Conservation (phyloP, 2,113 vertebrate species). For the Dasypus novemcinctus region DNA sequence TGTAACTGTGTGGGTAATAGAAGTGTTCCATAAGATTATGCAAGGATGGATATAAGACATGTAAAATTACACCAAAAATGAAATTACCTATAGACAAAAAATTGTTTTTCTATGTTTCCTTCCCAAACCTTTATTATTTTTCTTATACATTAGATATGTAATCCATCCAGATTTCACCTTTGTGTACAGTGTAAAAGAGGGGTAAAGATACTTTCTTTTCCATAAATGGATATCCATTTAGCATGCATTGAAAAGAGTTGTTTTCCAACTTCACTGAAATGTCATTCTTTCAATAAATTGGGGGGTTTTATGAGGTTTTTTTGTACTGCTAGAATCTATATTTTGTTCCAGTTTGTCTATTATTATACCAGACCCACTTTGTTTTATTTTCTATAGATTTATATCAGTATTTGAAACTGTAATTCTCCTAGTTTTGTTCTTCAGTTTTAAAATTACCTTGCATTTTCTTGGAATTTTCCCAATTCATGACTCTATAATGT, state of each 20-base stretch:
- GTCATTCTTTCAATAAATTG: not conserved
- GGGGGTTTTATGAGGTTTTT: not conserved
- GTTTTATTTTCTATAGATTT: not conserved
- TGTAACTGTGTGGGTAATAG: no score
- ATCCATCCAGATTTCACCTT: not conserved
- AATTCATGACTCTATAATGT: not conserved
- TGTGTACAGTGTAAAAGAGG: not conserved
- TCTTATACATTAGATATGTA: not conserved
- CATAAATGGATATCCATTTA: not conserved
- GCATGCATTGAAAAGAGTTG: not conserved
- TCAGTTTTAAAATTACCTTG: not conserved
- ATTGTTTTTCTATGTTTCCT: not conserved
- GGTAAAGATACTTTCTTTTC: not conserved
- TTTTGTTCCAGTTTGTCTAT: not conserved
- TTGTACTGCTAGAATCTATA: not conserved
- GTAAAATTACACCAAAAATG: no score
- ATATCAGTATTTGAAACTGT: not conserved
- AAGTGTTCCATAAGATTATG: no score
- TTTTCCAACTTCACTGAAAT: not conserved
- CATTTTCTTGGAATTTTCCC: not conserved
- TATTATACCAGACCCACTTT: not conserved
- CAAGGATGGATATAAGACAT: no score
- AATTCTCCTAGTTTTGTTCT: not conserved
- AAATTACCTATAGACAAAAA: not conserved
- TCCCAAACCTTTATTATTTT: not conserved